These are phyloP conservation scores for Tadarida brasiliensis DNA, from an alignment of 2,797 vertebrate genomes.

Conservation along the genomic window DNA sequence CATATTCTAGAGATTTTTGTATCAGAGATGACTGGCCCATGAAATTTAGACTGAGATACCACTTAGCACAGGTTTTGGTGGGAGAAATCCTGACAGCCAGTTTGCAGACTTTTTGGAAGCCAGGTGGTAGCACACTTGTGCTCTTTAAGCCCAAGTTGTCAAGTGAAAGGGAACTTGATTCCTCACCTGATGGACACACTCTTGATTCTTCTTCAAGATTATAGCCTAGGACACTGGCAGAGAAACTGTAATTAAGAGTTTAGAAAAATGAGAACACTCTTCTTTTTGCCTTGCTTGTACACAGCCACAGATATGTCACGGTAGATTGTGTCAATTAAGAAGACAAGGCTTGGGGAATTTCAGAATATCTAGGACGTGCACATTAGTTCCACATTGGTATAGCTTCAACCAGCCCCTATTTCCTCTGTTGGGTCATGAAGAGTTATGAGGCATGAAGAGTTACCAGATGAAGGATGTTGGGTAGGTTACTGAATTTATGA, in stretches of 20 bases:
- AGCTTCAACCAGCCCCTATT: neutral
- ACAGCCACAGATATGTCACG: neutral
- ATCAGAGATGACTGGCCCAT: neutral
- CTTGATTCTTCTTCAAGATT: neutral
- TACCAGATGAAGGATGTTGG: neutral
- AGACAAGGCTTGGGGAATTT: neutral
- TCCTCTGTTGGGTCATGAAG: neutral
- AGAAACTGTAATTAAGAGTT: neutral
- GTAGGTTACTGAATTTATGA: neutral
- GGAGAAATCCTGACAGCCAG: neutral
- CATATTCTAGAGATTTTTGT: slow-evolving; percentile 53
- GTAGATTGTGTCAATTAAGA: neutral
- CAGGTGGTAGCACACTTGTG: neutral
- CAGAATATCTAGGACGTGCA: neutral
- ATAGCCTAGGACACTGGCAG: neutral
- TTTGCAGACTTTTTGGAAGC: slow-evolving; percentile 23
- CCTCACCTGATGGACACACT: neutral
- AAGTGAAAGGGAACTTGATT: slow-evolving; percentile 11
- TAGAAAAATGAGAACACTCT: neutral
- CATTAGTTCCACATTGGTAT: neutral
- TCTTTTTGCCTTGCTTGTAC: neutral
- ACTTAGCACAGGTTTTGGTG: slow-evolving; percentile 43
- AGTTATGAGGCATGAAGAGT: neutral
- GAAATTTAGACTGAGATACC: slow-evolving; percentile 17
- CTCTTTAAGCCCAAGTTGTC: neutral